Percentiles rank a stretch among this genome's conserved stretches.
These are phyloP conservation scores for Hesperia comma DNA, from an alignment of 2,888 invertebrate species.

Conservation along the genomic window DNA sequence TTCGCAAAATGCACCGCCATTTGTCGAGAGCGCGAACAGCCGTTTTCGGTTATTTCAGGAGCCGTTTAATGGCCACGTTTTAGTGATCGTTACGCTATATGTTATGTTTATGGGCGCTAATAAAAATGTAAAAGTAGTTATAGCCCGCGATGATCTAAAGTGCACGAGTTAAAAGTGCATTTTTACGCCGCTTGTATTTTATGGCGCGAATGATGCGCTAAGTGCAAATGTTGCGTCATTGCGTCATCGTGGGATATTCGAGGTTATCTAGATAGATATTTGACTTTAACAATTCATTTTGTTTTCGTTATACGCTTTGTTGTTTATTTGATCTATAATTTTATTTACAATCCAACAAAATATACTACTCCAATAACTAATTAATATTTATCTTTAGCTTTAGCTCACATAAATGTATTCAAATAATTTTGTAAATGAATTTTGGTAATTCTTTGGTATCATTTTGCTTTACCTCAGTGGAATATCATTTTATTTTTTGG, in stretches of 20 bases:
- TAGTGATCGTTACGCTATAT: slow-evolving; percentile 62
- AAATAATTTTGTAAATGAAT: too few species aligned
- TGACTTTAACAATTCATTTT: not conserved
- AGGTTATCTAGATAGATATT: not conserved
- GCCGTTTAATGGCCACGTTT: slow-evolving; percentile 69
- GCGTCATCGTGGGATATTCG: slow-evolving; percentile 8
- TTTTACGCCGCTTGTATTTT: slow-evolving; percentile 30
- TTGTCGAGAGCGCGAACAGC: slow-evolving; percentile 58
- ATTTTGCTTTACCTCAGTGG: too few species aligned
- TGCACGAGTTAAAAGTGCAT: slow-evolving; percentile 28
- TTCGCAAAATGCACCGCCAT: slow-evolving; percentile 53
- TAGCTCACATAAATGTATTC: too few species aligned
- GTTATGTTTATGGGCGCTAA: slow-evolving; percentile 63
- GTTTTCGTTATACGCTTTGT: too few species aligned
- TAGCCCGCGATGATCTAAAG: slow-evolving; percentile 13
- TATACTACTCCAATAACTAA: too few species aligned
- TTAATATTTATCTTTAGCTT: too few species aligned
- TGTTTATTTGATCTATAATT: not conserved
- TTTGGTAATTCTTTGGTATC: too few species aligned
- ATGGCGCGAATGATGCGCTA: slow-evolving; percentile 17
- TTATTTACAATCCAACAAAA: not conserved
- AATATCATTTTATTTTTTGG: too few species aligned
- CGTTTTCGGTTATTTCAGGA: slow-evolving; percentile 67
- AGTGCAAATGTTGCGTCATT: slow-evolving; percentile 4
- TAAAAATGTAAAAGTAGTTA: slow-evolving; percentile 63